These are phyloP conservation scores for Brachionus calyciflorus DNA, from an alignment of 1,140 invertebrate species.

Conservation along the genomic window DNA sequence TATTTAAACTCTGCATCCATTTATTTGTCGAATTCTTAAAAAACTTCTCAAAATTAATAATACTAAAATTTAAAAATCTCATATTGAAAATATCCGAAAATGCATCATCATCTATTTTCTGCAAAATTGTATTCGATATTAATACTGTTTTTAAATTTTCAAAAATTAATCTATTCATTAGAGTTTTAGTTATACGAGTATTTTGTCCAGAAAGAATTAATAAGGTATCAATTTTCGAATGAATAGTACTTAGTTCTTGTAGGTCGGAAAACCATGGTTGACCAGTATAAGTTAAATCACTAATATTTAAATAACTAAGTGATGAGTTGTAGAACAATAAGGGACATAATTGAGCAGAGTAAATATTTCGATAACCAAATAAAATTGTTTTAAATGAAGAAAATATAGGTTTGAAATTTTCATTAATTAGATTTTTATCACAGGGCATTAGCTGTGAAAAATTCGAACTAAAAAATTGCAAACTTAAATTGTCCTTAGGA, in stretches of 20 bases:
- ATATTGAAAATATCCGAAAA: not conserved
- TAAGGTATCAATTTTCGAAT: not conserved
- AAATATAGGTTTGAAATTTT: not conserved
- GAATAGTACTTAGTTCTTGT: not conserved
- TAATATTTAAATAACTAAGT: conserved; percentile 5
- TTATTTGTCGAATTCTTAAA: conserved; percentile 10
- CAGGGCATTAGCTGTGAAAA: not conserved
- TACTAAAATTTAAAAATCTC: conserved; percentile 18
- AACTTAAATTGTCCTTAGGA: not conserved
- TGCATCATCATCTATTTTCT: conserved; percentile 6
- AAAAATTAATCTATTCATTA: conserved; percentile 4
- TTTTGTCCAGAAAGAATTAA: not conserved
- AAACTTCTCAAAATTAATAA: not conserved
- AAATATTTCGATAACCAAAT: not conserved
- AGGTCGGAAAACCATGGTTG: not conserved
- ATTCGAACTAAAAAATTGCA: not conserved
- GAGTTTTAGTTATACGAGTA: not conserved
- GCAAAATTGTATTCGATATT: not conserved
- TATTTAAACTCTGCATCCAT: conserved; percentile 25
- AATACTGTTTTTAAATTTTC: not conserved
- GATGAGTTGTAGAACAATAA: conserved; percentile 14
- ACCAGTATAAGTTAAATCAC: not conserved
- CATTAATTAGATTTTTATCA: not conserved
- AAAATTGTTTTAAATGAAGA: not conserved
- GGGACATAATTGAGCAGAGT: conserved; percentile 1